Percentiles rank a stretch among this genome's conserved stretches.
Conservation (phyloP, 2,797 vertebrate genomes). For the Parauchenoglanis ngamensis region DNA sequence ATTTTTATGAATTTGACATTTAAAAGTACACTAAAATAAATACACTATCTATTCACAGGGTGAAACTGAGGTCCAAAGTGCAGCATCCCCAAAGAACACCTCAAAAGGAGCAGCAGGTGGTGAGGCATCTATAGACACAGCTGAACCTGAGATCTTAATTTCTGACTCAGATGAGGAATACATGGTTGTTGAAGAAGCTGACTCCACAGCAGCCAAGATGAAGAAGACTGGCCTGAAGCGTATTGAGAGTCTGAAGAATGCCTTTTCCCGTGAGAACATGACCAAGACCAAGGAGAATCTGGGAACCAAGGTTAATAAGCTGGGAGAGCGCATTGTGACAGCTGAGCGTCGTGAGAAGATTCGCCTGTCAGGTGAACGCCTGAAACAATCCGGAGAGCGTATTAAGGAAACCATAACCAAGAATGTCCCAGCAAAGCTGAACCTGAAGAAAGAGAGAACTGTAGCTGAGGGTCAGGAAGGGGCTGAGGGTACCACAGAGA, state of each 20-base stretch:
- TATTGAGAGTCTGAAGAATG: constrained; percentile 93
- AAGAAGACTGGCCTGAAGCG: constrained; percentile 89
- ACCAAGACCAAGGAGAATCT: constrained; percentile 91
- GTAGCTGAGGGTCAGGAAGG: constrained; percentile 84
- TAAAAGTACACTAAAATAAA: neutral
- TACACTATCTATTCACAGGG: constrained; percentile 75
- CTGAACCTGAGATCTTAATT: constrained; percentile 75
- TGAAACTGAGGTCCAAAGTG: constrained; percentile 76
- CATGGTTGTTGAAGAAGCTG: constrained; percentile 87
- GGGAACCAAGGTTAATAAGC: constrained; percentile 87
- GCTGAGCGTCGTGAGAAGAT: constrained; percentile 92
- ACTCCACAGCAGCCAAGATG: constrained; percentile 74
- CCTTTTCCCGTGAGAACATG: constrained; percentile 94
- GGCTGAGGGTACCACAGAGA: constrained; percentile 76
- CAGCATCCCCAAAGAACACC: constrained; percentile 57
- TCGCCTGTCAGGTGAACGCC: constrained; percentile 85
- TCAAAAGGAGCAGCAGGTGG: constrained; percentile 58
- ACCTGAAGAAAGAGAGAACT: constrained; percentile 85
- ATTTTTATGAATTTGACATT: neutral
- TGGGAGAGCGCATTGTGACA: constrained; percentile 92
- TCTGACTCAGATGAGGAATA: constrained; percentile 95
- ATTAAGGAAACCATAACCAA: constrained; percentile 90
- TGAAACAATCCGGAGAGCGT: constrained; percentile 85
- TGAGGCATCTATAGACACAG: constrained; percentile 68
- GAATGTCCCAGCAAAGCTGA: constrained; percentile 84